phyloP scores from a whole-genome alignment of 2,888 invertebrate genomes.

The Lottia gigantea region DNA sequence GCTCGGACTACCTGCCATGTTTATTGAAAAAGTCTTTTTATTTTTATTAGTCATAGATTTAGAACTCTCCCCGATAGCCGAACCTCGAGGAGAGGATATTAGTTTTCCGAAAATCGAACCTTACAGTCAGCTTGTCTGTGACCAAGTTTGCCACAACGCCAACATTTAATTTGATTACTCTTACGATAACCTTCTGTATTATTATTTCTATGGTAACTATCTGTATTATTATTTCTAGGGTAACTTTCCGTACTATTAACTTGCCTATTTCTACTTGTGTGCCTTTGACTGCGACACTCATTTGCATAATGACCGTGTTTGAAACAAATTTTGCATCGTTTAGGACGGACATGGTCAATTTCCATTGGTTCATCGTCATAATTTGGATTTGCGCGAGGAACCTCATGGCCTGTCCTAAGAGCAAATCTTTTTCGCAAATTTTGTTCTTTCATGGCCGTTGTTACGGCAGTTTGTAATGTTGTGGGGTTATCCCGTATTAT shows the following conservation, averaged over 20 bases:
- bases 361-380: constrained; percentile 6
- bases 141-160: no score
- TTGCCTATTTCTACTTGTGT: not conserved
- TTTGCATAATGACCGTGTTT: not conserved
- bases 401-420: constrained; percentile 4
- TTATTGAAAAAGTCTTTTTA: not conserved
- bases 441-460: constrained; percentile 4
- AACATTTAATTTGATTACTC: no score
- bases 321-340: not conserved
- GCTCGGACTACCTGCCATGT: not conserved
- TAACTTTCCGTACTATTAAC: not conserved
- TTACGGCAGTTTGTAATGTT: not conserved
- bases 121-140: no score
- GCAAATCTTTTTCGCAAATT: not conserved
- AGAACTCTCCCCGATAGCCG: not conserved
- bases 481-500: constrained; percentile 9
- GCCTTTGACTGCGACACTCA: not conserved
- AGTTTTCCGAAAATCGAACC: not conserved
- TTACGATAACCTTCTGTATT: no score
- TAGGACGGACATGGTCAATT: not conserved
- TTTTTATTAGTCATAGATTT: not conserved
- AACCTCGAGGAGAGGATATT: not conserved
- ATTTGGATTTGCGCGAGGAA: not conserved
- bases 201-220: not conserved
- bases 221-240: no score